Percentiles rank a stretch among this genome's conserved stretches.
Conservation (phyloP, 2,113 vertebrate genomes). For the Oryctolagus cuniculus region DNA sequence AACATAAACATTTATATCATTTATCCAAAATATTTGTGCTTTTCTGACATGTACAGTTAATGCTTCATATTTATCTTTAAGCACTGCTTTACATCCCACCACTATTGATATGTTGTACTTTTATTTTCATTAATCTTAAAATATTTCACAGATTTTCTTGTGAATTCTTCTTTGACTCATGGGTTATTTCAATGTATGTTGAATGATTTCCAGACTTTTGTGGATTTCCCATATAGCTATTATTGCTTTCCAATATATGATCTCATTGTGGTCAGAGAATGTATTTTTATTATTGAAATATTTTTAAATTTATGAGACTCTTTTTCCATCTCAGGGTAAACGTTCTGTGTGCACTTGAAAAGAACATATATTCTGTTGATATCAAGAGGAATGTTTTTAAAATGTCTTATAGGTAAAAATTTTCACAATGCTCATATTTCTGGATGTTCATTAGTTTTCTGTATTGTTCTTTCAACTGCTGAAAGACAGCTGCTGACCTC, state of each 20-base stretch:
- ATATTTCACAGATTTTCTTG: neutral
- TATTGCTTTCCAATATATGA: neutral
- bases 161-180: constrained; percentile 3
- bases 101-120: neutral
- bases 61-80: neutral
- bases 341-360: neutral
- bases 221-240: neutral
- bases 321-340: neutral
- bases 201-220: neutral
- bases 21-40: neutral
- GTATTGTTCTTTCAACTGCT: neutral
- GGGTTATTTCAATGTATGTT: neutral
- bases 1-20: neutral
- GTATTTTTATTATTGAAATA: neutral
- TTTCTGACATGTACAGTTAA: neutral
- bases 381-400: neutral
- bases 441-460: neutral
- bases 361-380: neutral
- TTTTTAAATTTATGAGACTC: neutral
- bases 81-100: neutral
- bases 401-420: neutral
- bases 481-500: neutral
- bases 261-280: neutral
- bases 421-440: neutral
- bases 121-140: neutral